Evolutionary conservation across 1,140 invertebrate species (phyloP).

Genomic region (Heterodera schachtii): DNA sequence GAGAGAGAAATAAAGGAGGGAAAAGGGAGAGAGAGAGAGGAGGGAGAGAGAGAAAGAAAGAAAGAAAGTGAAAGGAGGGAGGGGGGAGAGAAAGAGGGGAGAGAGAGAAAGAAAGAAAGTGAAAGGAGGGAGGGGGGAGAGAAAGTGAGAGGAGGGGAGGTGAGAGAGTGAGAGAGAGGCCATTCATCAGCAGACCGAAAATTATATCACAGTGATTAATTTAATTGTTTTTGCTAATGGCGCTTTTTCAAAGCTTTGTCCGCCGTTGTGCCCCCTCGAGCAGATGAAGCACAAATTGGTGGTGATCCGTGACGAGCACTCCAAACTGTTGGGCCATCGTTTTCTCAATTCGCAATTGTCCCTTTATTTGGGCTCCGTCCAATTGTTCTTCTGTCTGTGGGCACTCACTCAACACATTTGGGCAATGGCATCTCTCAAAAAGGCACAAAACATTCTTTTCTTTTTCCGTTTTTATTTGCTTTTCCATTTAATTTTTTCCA

Average conservation of each 20-base stretch:
- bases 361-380: conserved; percentile 53
- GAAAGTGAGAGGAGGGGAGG: no score
- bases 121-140: no score
- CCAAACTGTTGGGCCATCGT: conserved; percentile 56
- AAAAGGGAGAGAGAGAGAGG: no score
- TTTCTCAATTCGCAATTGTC: conserved; percentile 57
- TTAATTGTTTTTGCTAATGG: background rate
- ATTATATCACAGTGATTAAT: no score
- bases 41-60: no score
- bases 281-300: conserved; percentile 30
- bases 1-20: no score
- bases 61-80: no score
- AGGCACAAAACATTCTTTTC: conserved; percentile 35
- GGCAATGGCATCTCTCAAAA: conserved; percentile 48
- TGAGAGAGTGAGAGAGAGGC: no score
- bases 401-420: conserved; percentile 58
- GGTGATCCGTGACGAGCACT: conserved; percentile 45
- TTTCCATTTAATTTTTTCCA: background rate
- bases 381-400: conserved; percentile 59
- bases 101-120: no score
- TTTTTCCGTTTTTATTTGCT: background rate
- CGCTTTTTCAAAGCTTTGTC: background rate
- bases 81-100: no score
- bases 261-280: background rate
- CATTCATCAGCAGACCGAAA: no score